These are phyloP conservation scores for Motacilla tschutschensis DNA, from an alignment of 2,113 vertebrate genomes.

Conservation along the genomic window DNA sequence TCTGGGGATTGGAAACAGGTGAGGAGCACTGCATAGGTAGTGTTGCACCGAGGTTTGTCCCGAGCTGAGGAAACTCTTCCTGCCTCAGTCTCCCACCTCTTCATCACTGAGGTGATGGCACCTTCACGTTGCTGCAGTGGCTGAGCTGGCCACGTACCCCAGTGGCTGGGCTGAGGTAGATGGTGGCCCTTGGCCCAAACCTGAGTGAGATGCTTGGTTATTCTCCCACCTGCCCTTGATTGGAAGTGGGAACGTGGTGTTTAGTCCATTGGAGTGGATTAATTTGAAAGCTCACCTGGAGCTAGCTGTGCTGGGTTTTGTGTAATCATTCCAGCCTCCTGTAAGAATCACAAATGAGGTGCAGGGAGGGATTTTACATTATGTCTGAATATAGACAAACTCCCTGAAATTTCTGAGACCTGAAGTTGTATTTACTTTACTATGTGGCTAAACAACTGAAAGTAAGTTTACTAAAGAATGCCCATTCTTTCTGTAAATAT, in stretches of 20 bases:
- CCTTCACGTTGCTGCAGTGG: not conserved
- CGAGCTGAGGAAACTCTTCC: not conserved
- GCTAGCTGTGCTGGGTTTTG: not conserved
- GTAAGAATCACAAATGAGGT: not conserved
- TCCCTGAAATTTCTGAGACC: not conserved
- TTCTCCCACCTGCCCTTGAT: rapidly evolving
- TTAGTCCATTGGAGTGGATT: not conserved
- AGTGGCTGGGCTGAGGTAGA: not conserved
- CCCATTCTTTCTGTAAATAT: not conserved
- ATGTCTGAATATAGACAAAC: not conserved
- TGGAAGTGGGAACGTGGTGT: not conserved
- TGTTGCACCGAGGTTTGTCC: not conserved
- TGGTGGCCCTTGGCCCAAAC: not conserved
- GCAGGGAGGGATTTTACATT: not conserved
- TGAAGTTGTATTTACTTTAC: not conserved
- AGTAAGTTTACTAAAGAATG: not conserved
- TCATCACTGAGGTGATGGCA: not conserved
- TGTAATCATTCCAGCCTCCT: not conserved
- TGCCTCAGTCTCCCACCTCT: not conserved
- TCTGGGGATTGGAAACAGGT: not conserved
- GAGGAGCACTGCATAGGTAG: not conserved
- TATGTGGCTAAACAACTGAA: not conserved
- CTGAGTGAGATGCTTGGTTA: not conserved
- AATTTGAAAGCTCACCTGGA: rapidly evolving
- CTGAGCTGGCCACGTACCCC: not conserved